Percentiles rank a stretch among this genome's conserved stretches.
These are phyloP conservation scores for Theristicus caerulescens DNA, from an alignment of 2,113 vertebrate species.

Conservation along the genomic window DNA sequence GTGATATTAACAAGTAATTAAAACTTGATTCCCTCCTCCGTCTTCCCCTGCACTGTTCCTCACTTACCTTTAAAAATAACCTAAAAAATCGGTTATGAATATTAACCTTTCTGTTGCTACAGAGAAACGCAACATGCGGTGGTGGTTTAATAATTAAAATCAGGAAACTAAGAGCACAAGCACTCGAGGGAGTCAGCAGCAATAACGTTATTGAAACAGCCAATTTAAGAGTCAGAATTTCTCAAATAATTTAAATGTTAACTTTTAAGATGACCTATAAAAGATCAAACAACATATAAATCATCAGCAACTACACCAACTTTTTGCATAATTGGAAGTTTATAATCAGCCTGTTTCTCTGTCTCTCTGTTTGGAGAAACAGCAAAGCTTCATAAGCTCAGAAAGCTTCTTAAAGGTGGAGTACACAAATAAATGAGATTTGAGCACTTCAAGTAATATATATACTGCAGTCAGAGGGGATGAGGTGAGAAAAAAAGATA, in stretches of 20 bases:
- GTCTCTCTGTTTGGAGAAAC: not conserved
- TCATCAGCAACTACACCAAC: not conserved
- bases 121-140: not conserved
- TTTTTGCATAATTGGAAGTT: conserved; percentile 11
- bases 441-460: not conserved
- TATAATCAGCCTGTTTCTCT: not conserved
- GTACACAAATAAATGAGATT: not conserved
- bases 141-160: conserved; percentile 59
- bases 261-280: conserved; percentile 43
- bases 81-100: not conserved
- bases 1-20: conserved; percentile 28
- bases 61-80: conserved; percentile 9
- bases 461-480: not conserved
- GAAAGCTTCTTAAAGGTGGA: not conserved
- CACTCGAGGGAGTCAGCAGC: conserved; percentile 18
- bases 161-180: not conserved
- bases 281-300: conserved; percentile 34
- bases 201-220: conserved; percentile 33
- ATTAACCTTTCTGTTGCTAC: conserved; percentile 37
- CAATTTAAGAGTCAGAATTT: conserved; percentile 48
- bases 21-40: not conserved
- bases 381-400: not conserved
- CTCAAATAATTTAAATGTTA: conserved; percentile 60
- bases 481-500: not conserved
- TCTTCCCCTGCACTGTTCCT: not conserved